phyloP scores from a whole-genome alignment of 2,888 invertebrate species.

The Ptycholaimellus sp. region DNA sequence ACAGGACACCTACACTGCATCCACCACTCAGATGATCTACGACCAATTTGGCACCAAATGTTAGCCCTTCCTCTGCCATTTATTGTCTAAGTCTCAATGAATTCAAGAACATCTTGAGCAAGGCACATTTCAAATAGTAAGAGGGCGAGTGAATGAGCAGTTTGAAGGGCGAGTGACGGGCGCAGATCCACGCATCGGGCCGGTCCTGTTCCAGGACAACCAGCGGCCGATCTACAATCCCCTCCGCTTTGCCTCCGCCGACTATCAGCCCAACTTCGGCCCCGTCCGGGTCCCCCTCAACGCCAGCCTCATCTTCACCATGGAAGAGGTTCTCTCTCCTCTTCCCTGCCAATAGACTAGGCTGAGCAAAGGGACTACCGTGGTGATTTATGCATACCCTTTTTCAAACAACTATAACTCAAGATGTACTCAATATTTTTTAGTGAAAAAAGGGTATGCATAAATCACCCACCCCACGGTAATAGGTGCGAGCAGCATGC shows the following conservation, averaged over 20 bases:
- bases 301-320: constrained; percentile 9
- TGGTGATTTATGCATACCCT: too few species aligned
- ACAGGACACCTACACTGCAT: not conserved
- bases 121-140: not conserved
- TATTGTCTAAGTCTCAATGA: not conserved
- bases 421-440: too few species aligned
- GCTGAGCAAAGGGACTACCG: too few species aligned
- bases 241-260: constrained; percentile 11
- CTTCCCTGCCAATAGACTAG: not conserved
- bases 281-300: constrained; percentile 9
- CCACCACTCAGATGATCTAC: constrained; percentile 1
- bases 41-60: constrained; percentile 4
- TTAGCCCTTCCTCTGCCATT: too few species aligned
- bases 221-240: constrained; percentile 12
- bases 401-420: too few species aligned
- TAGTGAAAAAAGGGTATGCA: too few species aligned
- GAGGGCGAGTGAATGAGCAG: not conserved
- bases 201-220: constrained; percentile 14
- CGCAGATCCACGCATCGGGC: constrained; percentile 12
- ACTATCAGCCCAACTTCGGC: constrained; percentile 12
- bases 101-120: constrained; percentile 1
- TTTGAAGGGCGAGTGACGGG: constrained; percentile 12
- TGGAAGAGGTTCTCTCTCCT: constrained; percentile 10
- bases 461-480: constrained; percentile 2
- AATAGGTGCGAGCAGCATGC: constrained; percentile 8